Evolutionary conservation across 2,113 vertebrate genomes (phyloP), one percentile per base, ranked within the genome.

Genomic region (Fregetta grallaria): DNA sequence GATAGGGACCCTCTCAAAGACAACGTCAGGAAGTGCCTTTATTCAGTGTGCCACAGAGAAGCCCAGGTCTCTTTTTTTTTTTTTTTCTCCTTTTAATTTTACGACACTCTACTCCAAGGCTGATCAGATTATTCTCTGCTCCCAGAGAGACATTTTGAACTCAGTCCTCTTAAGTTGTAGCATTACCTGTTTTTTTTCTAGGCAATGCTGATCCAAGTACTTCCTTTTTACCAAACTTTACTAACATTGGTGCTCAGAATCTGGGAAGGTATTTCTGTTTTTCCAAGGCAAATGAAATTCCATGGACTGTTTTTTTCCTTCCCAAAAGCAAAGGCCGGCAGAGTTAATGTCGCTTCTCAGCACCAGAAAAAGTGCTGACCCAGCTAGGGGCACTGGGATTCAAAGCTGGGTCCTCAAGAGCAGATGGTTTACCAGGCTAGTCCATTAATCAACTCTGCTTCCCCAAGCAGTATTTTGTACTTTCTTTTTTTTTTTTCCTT

Each of bases 291-390:
- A 95, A 97, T 91, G 91, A 96, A 98, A 97, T 97, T 96, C 96
- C 88, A 89, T 92, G 91, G 93, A 49, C 91, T 95, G 59, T 96
- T 98, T 98, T 96, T 97, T 97, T 95, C 91, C 92, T 97, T 97
- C 73, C 83, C 82, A 96, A 96, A 96, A 97, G 93, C 88, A 96
- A 96, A 95, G 96, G 72, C 94, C 10, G 0, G 68, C 84, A 74
- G 92, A 92, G 85, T 91, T 95, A 94, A 98, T 97, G 96, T 97
- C 85, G 22, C 97, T 97, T 96, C 97, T 97, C 96, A 97, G 96
- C 95, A 90, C 85, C 85, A 67, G 55, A 59, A 62, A 97, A 98
- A 98, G 90, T 98, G 98, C 98, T 98, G 98, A 98, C 96, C 97
- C 96, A 97, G 98, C 97, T 36, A 73, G 94, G 97, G 96, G 88